phyloP scores from a whole-genome alignment of 2,113 vertebrate species.

The Thamnaconus septentrionalis region DNA sequence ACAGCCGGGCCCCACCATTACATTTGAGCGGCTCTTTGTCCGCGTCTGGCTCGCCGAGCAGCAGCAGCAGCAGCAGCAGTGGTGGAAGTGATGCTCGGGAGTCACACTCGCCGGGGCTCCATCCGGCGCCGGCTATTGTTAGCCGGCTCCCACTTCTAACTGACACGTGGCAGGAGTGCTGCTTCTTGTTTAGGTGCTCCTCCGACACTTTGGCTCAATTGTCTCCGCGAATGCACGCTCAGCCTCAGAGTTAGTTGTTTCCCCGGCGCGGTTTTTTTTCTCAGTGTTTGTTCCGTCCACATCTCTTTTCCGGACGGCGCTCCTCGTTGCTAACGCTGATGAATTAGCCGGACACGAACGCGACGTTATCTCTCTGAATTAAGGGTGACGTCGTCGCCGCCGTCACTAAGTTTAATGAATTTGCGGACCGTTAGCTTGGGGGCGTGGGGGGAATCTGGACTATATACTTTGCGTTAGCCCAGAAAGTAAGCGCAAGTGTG shows the following conservation, averaged over 20 bases:
- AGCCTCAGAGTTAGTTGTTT: neutral
- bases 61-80: constrained; percentile 24
- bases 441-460: no score
- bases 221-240: neutral
- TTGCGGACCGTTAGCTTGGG: neutral
- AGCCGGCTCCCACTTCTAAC: constrained; percentile 57
- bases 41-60: constrained; percentile 25
- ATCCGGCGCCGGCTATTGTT: constrained; percentile 62
- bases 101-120: constrained; percentile 33
- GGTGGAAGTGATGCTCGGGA: constrained; percentile 56
- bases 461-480: no score
- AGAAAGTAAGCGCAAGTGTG: no score
- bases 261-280: neutral
- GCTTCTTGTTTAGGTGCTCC: constrained; percentile 1
- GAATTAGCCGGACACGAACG: constrained; percentile 20
- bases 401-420: no score
- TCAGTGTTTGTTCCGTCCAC: neutral
- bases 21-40: constrained; percentile 34
- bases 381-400: no score
- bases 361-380: neutral
- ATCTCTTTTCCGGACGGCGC: neutral
- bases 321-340: constrained; percentile 9
- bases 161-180: constrained; percentile 45
- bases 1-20: neutral
- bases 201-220: neutral